phyloP scores from a whole-genome alignment of 2,888 invertebrate genomes.

The Lasioglossum pauxillum region DNA sequence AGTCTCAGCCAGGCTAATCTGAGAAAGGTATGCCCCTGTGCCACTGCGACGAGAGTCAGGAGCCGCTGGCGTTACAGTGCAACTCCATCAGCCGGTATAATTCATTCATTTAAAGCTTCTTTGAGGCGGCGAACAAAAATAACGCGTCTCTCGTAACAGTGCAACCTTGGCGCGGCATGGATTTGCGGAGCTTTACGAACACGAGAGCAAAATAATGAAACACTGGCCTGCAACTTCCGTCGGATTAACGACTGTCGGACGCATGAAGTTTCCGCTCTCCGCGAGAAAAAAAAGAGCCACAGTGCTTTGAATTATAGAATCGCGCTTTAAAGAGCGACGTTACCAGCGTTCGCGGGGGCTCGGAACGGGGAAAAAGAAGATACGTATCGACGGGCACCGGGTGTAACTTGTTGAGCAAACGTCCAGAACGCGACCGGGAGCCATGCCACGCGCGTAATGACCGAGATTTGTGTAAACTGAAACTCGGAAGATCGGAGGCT shows the following conservation, averaged over 20 bases:
- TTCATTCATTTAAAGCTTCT: constrained; percentile 24
- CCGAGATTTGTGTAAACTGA: constrained; percentile 41
- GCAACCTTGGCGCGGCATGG: background rate
- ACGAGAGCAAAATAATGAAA: constrained; percentile 19
- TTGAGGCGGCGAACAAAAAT: background rate
- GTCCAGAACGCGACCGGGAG: constrained; percentile 27
- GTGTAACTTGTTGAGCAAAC: constrained; percentile 54
- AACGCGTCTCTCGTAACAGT: background rate
- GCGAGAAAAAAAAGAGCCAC: background rate
- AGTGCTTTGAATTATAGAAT: constrained; percentile 29
- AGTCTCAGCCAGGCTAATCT: background rate
- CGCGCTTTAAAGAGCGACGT: background rate
- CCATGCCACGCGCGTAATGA: constrained; percentile 26
- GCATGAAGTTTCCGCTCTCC: background rate
- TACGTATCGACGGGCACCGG: constrained; percentile 10
- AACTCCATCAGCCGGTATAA: constrained; percentile 3
- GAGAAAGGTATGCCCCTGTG: background rate
- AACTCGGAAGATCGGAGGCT: constrained; percentile 34
- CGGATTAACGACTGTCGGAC: constrained; percentile 29
- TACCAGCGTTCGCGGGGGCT: background rate
- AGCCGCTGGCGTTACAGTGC: background rate
- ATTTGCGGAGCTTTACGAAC: background rate
- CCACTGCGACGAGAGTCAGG: background rate
- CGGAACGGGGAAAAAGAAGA: constrained; percentile 7
- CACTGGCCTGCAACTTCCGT: constrained; percentile 17